These are phyloP conservation scores for Amia ocellicauda DNA, from an alignment of 2,113 vertebrate genomes.

Conservation along the genomic window DNA sequence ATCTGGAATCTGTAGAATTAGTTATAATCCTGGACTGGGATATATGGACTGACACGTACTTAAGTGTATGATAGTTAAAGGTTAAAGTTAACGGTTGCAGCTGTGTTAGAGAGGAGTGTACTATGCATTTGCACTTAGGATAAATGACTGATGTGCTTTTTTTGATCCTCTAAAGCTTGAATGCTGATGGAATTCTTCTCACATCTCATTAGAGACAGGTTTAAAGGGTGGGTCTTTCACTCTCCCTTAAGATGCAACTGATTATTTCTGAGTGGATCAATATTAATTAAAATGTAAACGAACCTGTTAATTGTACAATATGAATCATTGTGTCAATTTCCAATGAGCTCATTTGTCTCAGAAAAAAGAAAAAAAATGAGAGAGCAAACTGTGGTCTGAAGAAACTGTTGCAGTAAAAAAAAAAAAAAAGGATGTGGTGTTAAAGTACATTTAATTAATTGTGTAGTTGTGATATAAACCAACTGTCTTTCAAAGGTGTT, in stretches of 20 bases:
- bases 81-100: slow-evolving; percentile 44
- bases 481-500: no score
- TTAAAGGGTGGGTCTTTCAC: slow-evolving; percentile 45
- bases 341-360: slow-evolving; percentile 56
- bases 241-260: slow-evolving; percentile 55
- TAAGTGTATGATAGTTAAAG: slow-evolving; percentile 52
- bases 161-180: slow-evolving; percentile 51
- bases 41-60: slow-evolving; percentile 47
- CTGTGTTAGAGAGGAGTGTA: slow-evolving; percentile 18
- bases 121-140: background rate
- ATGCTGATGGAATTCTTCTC: slow-evolving; percentile 40
- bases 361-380: no score
- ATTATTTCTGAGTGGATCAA: slow-evolving; percentile 65
- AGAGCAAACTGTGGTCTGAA: no score
- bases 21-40: no score
- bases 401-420: no score
- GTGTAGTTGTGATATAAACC: no score
- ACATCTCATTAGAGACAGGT: slow-evolving; percentile 56
- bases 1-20: no score
- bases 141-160: slow-evolving; percentile 32
- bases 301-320: slow-evolving; percentile 63
- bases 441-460: no score
- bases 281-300: slow-evolving; percentile 71
- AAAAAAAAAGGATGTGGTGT: no score
- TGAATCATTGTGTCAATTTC: slow-evolving; percentile 60